Evolutionary conservation across 2,888 invertebrate genomes (phyloP).

Genomic region (Drosophila falleni): DNA sequence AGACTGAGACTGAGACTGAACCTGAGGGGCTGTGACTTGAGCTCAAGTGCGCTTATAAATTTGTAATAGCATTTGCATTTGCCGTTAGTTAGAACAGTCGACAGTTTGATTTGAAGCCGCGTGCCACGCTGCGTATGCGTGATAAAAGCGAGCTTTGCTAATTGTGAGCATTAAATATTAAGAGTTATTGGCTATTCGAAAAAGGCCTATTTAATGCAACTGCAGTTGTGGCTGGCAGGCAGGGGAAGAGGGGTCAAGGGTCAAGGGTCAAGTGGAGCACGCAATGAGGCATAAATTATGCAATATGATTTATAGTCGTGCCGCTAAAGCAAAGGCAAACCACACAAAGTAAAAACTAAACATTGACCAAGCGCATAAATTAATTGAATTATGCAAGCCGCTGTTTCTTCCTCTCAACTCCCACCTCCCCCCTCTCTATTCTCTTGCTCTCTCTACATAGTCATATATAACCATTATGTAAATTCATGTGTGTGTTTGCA

Average conservation of each 20-base stretch:
- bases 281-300: constrained; percentile 71
- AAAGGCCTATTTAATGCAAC: background rate
- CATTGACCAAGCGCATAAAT: constrained; percentile 76
- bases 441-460: background rate
- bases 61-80: constrained; percentile 69
- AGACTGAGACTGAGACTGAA: background rate
- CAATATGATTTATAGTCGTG: constrained; percentile 73
- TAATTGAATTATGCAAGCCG: constrained; percentile 76
- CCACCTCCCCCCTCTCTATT: background rate
- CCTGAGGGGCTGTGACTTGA: constrained; percentile 8
- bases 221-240: no score
- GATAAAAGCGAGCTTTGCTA: constrained; percentile 50
- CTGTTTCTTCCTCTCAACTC: background rate
- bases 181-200: constrained; percentile 60
- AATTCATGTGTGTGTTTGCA: constrained; percentile 44
- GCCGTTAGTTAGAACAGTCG: constrained; percentile 13
- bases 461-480: constrained; percentile 62
- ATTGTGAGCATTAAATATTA: constrained; percentile 71
- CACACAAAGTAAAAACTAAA: constrained; percentile 70
- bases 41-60: constrained; percentile 77
- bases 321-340: constrained; percentile 53
- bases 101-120: constrained; percentile 37
- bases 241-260: no score
- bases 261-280: background rate
- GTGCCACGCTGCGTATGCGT: constrained; percentile 59